Base-by-base conservation (phyloP, 2,888 invertebrate genomes). In the Machimus atricapillus region DNA sequence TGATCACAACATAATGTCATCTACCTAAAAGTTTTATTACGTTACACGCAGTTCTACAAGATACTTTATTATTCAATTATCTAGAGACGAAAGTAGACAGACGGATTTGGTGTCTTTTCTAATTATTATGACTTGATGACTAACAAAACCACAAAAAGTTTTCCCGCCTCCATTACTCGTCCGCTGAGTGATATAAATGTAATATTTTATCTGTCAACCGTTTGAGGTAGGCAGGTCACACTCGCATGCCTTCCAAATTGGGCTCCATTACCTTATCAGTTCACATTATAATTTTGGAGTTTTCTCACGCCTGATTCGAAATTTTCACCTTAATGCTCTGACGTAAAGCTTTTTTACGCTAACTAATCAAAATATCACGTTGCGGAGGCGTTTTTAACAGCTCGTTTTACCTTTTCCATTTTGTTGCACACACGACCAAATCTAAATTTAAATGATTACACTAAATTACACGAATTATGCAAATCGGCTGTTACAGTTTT, bases 291-390 rank as follows among this genome's bases (percentile, higher is more conserved):
- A n/a, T 79, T 79, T 52, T 79, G 46, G 79, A 23, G 23, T 40
- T 79, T 79, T 79, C 79, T 79, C 79, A 79, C 56, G 79, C 79
- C 52, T 16, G 27, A 52, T n/a, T 78, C 31, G 79, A 79, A 79
- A 52, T 23, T 79, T 79, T 79, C 52, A 79, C 79, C 79, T 46
- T 79, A 79, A 46, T 27, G n/a, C 8, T 34, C 46, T 52, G 46
- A 56, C 79, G 31, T 27, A 79, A 79, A 52, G 14, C 52, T 19
- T 27, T 79, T 79, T 79, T 79, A 79, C 46, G 79, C 52, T 31
- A 79, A 56, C 79, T 79, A 79, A 79, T 79, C 79, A 52, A 79
- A 46, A 40, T 79, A 52, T 79, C 52, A 9, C 31, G 23, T 79
- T 52, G 27, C 34, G 79, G 27, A 31, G 79, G 79, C 52, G 31